These are phyloP conservation scores for Trinectes maculatus DNA, from an alignment of 2,113 vertebrate species.

Conservation along the genomic window DNA sequence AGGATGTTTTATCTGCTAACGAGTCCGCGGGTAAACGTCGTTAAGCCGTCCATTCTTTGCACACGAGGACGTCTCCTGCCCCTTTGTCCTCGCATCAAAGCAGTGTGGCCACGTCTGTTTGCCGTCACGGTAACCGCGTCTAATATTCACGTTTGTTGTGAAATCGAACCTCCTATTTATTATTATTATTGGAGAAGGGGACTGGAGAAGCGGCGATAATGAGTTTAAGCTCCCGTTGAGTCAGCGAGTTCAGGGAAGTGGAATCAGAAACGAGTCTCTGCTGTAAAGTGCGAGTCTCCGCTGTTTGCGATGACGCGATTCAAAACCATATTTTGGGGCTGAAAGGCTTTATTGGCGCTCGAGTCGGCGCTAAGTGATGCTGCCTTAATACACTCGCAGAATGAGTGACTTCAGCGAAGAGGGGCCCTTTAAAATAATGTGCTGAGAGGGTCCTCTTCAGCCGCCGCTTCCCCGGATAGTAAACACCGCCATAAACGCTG, in stretches of 20 bases:
- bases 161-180: constrained; percentile 73
- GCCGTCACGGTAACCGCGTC: constrained; percentile 51
- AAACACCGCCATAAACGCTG: constrained; percentile 41
- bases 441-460: constrained; percentile 36
- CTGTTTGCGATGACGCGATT: constrained; percentile 49
- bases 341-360: constrained; percentile 45
- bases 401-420: constrained; percentile 17
- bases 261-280: constrained; percentile 37
- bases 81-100: constrained; percentile 42
- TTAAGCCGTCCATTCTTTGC: constrained; percentile 45
- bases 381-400: constrained; percentile 16
- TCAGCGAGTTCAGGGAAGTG: constrained; percentile 64
- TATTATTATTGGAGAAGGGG: too few relatives aligned
- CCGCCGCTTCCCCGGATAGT: constrained; percentile 4
- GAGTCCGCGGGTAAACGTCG: constrained; percentile 40
- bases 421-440: constrained; percentile 35
- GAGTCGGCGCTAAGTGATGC: constrained; percentile 13
- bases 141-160: constrained; percentile 65
- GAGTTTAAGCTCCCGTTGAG: constrained; percentile 69
- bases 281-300: constrained; percentile 39
- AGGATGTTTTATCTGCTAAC: constrained; percentile 46
- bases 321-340: constrained; percentile 37
- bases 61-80: constrained; percentile 34
- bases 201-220: constrained; percentile 66
- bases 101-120: constrained; percentile 62